Base-by-base conservation (phyloP, 2,113 vertebrate genomes). In the Glareola pratincola region DNA sequence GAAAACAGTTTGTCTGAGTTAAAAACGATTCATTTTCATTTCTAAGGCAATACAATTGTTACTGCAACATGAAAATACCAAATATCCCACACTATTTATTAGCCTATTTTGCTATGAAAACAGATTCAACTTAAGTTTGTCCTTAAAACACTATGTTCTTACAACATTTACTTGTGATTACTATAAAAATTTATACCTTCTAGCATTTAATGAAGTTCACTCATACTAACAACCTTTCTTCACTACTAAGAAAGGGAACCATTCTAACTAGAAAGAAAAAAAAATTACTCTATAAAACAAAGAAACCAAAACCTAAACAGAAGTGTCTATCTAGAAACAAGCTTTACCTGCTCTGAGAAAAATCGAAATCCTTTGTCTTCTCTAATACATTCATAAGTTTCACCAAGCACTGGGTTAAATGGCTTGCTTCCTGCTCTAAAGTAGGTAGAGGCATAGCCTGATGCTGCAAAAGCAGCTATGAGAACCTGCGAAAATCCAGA, bases 351-450 rank as follows among this genome's bases (percentile, higher is more conserved):
- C 96, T 99, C 99, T 34, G 99, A 99, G 97, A 99, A 99, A 98
- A 99, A 99, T 96, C 99, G 98, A 98, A 99, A 99, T 96, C 99
- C 99, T 98, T 99, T 99, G 97, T 99, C 99, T 98, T 99, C 99
- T 94, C 99, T 98, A 94, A 99, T 99, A 98, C 99, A 99, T 98
- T 99, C 99, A 3, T 99, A 99, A 8, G 99, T 99, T 98, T 99
- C 99, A 95, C 99, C 99, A 16, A 99, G 99, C 74, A 99, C 97
- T 45, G 99, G 99, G 97, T 99, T 99, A 98, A 99, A 99, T 97
- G 99, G 99, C 98, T 99, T 99, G 97, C 99, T 99, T 98, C 99
- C 99, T 96, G 99, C 99, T 98, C 99, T 98, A 85, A 99, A 99
- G 96, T 99, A 99, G 3, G 99, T 99, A 96, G 99, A 99, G 80